Base-by-base conservation (phyloP, 2,113 vertebrate genomes). In the Zeus faber region DNA sequence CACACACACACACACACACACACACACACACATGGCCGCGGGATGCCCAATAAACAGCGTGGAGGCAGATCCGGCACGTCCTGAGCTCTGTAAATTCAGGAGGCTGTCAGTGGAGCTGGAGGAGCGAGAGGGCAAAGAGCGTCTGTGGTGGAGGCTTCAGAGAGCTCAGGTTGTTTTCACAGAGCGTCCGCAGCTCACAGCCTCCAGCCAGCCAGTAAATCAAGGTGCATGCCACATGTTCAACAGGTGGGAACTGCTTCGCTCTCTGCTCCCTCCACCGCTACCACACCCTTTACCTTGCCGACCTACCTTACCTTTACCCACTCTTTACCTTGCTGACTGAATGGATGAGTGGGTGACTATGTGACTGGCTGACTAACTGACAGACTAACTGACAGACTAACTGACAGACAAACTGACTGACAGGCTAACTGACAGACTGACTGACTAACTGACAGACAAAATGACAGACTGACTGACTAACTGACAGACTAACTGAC, bases 161-260 rank as follows among this genome's bases (percentile, higher is more conserved):
- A 83, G 75, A 3, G 2, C 3, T 40, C 5, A 80, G 58, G 58
- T 68, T 50, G 67, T 64, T 66, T 70, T 78, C 81, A 62, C 79
- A 81, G 58, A 73, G 61, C 47, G 20, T 79, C 50, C 67, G 62
- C 65, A 57, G 50, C 55, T 74, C 60, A 31, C 45, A 43, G 72
- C 67, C 50, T 62, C 24, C 1, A 62, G 72, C 46, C 41, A 55
- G 74, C 70, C 61, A 72, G 76, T 84, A 81, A 85, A 85, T 83
- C 74, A 81, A 70, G 62, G 58, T 55, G 70, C 49, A 40, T 58
- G 26, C 65, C 83, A 84, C 84, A 84, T 86, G 82, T 69, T 22
- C 39, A 57, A 53, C 80, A 84, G 76, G 82, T 83, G 82, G 70
- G 59, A 47, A 46, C n/a, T n/a, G n/a, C n/a, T n/a, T n/a, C n/a